Conservation (phyloP, 2,797 vertebrate genomes). For the Chelon labrosus region DNA sequence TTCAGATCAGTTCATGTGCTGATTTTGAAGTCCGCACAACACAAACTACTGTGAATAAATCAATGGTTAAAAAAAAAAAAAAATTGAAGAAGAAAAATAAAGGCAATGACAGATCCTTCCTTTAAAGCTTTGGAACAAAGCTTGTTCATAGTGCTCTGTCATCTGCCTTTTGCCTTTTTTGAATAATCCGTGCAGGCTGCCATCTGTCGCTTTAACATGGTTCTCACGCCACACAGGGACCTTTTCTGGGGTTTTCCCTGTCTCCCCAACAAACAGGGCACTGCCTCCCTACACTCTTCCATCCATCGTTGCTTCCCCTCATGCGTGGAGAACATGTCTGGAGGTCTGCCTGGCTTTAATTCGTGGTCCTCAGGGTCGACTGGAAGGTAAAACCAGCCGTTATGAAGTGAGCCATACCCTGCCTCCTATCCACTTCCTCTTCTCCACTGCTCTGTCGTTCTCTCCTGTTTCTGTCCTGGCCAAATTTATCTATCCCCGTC, state of each 20-base stretch:
- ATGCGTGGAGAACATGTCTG: conserved; percentile 25
- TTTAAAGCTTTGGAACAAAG: conserved; percentile 30
- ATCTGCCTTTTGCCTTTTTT: conserved; percentile 43
- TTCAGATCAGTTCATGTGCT: conserved; percentile 20
- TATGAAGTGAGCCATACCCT: conserved; percentile 36
- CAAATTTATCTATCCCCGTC: conserved; percentile 30
- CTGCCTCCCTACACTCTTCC: conserved; percentile 33
- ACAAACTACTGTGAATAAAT: conserved; percentile 22
- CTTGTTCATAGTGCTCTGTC: conserved; percentile 20
- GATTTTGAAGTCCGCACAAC: conserved; percentile 9
- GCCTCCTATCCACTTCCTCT: conserved; percentile 1
- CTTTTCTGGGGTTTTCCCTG: conserved; percentile 61
- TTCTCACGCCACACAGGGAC: conserved; percentile 77
- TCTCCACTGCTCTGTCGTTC: conserved; percentile 20
- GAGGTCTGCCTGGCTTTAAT: conserved; percentile 30
- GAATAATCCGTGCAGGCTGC: conserved; percentile 48
- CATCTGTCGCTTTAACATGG: conserved; percentile 56
- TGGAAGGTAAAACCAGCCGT: conserved; percentile 28
- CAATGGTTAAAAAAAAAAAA: background rate
- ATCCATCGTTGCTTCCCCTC: conserved; percentile 28
- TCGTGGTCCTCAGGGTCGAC: conserved; percentile 28
- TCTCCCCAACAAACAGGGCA: conserved; percentile 43
- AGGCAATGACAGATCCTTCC: background rate
- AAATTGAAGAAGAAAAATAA: background rate
- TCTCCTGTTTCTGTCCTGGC: conserved; percentile 14